Conservation (phyloP, 2,113 vertebrate genomes). For the Pomatostomus ruficeps region DNA sequence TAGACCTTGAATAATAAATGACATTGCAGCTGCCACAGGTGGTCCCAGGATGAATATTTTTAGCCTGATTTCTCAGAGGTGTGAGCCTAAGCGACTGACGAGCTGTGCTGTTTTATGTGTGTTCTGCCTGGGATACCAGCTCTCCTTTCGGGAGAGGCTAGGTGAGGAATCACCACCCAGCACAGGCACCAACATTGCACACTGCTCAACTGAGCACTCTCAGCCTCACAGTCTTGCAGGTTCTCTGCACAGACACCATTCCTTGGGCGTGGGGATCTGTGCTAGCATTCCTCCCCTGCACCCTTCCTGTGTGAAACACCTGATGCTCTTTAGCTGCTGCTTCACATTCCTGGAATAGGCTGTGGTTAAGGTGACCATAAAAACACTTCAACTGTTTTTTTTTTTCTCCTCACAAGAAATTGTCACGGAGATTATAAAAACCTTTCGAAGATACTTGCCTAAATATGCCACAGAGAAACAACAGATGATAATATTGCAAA, state of each 20-base stretch:
- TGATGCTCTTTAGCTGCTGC: neutral
- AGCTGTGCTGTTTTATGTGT: neutral
- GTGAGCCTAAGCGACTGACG: neutral
- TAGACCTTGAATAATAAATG: neutral
- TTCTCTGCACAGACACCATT: neutral
- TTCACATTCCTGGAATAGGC: neutral
- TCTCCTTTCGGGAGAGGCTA: neutral
- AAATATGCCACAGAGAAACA: neutral
- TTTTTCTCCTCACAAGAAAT: neutral
- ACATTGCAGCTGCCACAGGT: neutral
- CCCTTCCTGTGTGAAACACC: neutral
- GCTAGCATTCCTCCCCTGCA: neutral
- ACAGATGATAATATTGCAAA: neutral
- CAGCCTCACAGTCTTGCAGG: neutral
- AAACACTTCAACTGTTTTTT: neutral
- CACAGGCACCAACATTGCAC: neutral
- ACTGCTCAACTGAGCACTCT: neutral
- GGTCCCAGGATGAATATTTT: neutral
- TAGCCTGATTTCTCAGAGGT: neutral
- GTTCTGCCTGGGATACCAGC: neutral
- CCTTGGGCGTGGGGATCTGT: neutral
- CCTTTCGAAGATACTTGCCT: neutral
- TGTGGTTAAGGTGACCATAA: neutral
- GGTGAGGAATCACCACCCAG: neutral
- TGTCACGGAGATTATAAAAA: neutral